Base-by-base conservation (phyloP, 2,888 invertebrate species). In the Rhamphomyia laevipes region DNA sequence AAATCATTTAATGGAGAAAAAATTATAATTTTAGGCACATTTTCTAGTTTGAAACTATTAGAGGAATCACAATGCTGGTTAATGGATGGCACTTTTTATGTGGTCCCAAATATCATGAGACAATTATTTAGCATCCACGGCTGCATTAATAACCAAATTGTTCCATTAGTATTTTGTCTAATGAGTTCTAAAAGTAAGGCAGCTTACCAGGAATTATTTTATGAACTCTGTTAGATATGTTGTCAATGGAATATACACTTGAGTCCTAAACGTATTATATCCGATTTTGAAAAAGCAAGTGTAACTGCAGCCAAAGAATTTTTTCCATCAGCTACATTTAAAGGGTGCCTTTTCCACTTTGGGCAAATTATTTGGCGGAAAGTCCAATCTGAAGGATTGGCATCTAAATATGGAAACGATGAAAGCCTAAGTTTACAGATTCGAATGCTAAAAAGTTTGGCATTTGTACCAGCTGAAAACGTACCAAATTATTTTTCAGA, bases 11-110 rank as follows among this genome's bases (percentile, higher is more conserved):
- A 49, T 45, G 16, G 27, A 21, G 42, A 45, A 33, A 45, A 41
- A 43, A 49, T 43, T 37, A 49, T 49, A 30, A 46, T 46, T 43
- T 50, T 50, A 30, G 46, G 46, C 43, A 46, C 46, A 40, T 45
- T 44, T 47, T 40, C 35, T 16, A 40, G 40, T 45, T 44, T 50
- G 11, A 50, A 50, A 38, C n/a, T 35, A 35, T 50, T 47, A 38
- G 38, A 40, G 27, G 47, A 50, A 41, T 23, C 44, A 44, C 43
- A 45, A 31, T 49, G 49, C 37, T 49, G 18, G 30, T 43, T 49
- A 33, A 43, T 43, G 42, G 45, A 49, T 47, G 47, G 43, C 40
- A 47, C 47, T 27, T 47, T 45, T 43, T 40, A 49, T 46, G 35
- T 49, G 23, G 46, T 49, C 42, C 43, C 44, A 43, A 27, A 15